Conservation (phyloP, 2,888 invertebrate species). For the Loripinus fragilis region DNA sequence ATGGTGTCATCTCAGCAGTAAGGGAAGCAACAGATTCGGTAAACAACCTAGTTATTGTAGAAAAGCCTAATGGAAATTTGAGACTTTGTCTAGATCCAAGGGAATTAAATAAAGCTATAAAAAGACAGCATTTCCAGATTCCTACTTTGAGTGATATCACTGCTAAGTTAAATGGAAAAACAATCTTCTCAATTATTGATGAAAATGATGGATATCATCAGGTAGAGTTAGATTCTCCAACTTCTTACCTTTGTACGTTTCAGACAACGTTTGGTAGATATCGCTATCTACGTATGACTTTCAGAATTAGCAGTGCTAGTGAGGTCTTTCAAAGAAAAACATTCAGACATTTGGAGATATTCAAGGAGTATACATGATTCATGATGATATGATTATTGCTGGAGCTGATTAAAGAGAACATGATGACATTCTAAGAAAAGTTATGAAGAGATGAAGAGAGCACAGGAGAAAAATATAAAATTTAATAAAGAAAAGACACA, state of each 20-base stretch:
- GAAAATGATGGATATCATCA: constrained; percentile 24
- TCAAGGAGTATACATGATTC: constrained; percentile 9
- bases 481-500: constrained; percentile 51
- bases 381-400: constrained; percentile 28
- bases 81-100: constrained; percentile 51
- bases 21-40: constrained; percentile 35
- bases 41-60: constrained; percentile 20
- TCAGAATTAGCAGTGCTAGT: too few species aligned
- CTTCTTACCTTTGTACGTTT: constrained; percentile 30
- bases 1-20: not conserved
- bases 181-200: constrained; percentile 27
- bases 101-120: constrained; percentile 31
- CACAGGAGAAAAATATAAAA: constrained; percentile 38
- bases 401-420: constrained; percentile 45
- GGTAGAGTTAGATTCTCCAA: constrained; percentile 15
- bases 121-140: constrained; percentile 28
- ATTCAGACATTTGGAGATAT: constrained; percentile 18
- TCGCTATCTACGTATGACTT: constrained; percentile 22
- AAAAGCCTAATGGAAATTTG: constrained; percentile 46
- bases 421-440: constrained; percentile 44
- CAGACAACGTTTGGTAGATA: constrained; percentile 33
- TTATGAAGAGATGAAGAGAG: constrained; percentile 51
- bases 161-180: not conserved
- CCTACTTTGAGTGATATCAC: too few species aligned
- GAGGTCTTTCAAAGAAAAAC: constrained; percentile 13